Percentiles rank a stretch among this genome's conserved stretches.
Evolutionary conservation across 1,140 invertebrate species (phyloP).

Genomic region (Aphelinus atriplicis): DNA sequence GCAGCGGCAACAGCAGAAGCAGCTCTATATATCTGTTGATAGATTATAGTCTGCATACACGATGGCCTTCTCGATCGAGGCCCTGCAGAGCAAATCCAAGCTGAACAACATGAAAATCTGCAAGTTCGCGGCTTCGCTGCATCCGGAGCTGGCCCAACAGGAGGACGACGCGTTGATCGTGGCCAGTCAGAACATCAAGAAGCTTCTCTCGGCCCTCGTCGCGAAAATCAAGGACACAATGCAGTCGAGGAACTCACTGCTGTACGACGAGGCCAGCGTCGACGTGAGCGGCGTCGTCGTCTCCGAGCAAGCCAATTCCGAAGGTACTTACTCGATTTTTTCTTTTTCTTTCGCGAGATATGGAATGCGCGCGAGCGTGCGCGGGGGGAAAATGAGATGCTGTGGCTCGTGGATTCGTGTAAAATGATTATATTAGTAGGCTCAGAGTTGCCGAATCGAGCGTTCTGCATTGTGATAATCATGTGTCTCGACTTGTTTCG

Average conservation of each 20-base stretch:
- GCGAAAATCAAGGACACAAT: background rate
- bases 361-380: no score
- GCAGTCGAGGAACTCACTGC: background rate
- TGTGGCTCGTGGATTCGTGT: no score
- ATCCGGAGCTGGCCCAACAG: background rate
- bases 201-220: background rate
- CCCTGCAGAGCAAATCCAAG: conserved; percentile 26
- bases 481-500: no score
- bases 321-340: conserved; percentile 3
- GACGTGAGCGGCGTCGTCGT: background rate
- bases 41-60: no score
- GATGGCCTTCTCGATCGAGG: conserved; percentile 25
- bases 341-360: background rate
- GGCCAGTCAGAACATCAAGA: background rate
- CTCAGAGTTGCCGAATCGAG: no score
- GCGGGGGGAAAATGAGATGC: no score
- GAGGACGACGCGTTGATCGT: background rate
- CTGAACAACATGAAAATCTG: background rate
- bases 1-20: no score
- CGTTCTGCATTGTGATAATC: no score
- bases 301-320: conserved; percentile 8
- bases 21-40: no score
- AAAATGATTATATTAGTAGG: no score
- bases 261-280: background rate
- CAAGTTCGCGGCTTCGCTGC: background rate